These are phyloP conservation scores for Chionis minor DNA, from an alignment of 2,113 vertebrate species.

Conservation along the genomic window DNA sequence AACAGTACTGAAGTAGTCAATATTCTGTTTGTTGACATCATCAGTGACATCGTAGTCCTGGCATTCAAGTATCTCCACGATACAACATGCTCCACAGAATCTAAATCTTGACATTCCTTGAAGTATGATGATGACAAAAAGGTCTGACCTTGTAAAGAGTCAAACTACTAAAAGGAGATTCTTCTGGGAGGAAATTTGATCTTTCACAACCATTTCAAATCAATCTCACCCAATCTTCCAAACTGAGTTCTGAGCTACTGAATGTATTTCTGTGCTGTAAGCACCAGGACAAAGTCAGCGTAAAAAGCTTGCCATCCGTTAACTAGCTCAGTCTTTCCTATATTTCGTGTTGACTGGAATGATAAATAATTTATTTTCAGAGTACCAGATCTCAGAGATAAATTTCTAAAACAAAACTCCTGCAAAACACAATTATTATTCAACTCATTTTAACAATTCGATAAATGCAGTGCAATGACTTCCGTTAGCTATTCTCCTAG, in stretches of 20 bases:
- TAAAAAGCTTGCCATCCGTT: background rate
- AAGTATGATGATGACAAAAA: background rate
- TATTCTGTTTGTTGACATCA: background rate
- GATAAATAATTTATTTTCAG: constrained; percentile 7
- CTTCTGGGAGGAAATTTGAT: background rate
- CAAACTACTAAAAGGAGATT: background rate
- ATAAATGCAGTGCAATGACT: constrained; percentile 68
- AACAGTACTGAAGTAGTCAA: background rate
- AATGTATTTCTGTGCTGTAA: background rate
- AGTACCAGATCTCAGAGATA: constrained; percentile 13
- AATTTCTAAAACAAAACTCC: constrained; percentile 53
- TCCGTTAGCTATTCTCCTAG: constrained; percentile 44
- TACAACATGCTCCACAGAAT: rapidly evolving
- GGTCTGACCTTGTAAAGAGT: background rate
- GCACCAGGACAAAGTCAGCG: background rate
- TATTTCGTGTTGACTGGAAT: background rate
- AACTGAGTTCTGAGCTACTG: background rate
- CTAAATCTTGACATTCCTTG: background rate
- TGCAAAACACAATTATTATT: constrained; percentile 56
- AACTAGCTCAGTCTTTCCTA: background rate
- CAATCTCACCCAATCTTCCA: background rate
- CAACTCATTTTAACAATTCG: constrained; percentile 61
- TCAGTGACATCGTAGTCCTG: background rate
- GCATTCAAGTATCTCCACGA: background rate
- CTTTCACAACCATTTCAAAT: background rate